Evolutionary conservation across 2,113 vertebrate species (phyloP).

Genomic region (Pollachius pollachius): DNA sequence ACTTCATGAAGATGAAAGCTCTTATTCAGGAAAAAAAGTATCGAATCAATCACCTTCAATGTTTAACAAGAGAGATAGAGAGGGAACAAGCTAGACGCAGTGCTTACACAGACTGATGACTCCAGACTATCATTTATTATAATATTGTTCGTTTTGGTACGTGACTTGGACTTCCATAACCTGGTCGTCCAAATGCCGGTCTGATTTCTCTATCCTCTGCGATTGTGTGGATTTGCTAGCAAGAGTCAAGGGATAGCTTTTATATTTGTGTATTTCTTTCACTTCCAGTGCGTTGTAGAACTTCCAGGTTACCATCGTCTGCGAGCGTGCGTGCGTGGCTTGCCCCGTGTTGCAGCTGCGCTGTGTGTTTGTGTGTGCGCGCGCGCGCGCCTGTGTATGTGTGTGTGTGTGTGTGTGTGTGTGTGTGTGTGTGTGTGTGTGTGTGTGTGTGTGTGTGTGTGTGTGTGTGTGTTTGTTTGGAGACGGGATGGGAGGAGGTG

Average conservation of each 20-base stretch:
- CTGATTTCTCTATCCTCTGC: no score
- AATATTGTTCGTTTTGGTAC: no score
- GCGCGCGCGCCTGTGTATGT: slow-evolving; percentile 22
- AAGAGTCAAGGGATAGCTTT: no score
- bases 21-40: neutral
- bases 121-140: no score
- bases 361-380: slow-evolving; percentile 3
- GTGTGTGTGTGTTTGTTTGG: slow-evolving; percentile 16
- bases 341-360: neutral
- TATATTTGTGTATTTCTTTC: slow-evolving; percentile 6
- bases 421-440: slow-evolving; percentile 17
- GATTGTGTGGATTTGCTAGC: no score
- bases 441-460: slow-evolving; percentile 29
- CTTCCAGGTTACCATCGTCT: slow-evolving; percentile 36
- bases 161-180: no score
- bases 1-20: neutral
- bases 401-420: slow-evolving; percentile 22
- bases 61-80: no score
- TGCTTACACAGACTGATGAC: no score
- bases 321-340: slow-evolving; percentile 9
- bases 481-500: slow-evolving; percentile 1
- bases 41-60: no score
- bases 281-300: slow-evolving; percentile 41
- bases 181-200: no score
- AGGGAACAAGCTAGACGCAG: no score